These are phyloP conservation scores for Hydropsyche tenuis DNA, from an alignment of 1,140 invertebrate genomes.

Conservation along the genomic window DNA sequence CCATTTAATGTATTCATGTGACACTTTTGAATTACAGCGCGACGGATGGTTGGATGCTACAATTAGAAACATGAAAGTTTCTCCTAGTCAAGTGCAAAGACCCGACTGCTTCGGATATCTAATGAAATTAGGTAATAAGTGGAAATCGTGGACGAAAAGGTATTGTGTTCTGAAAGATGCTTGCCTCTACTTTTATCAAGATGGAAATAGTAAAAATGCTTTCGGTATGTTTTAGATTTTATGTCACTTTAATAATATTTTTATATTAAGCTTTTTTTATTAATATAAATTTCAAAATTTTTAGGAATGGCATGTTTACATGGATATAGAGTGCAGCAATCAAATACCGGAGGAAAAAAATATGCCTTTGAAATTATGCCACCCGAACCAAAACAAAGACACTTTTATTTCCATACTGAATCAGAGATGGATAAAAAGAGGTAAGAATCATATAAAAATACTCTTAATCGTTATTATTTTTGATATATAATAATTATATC, in stretches of 20 bases:
- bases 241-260: background rate
- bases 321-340: constrained; percentile 88
- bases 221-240: constrained; percentile 71
- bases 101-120: constrained; percentile 93
- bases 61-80: constrained; percentile 71
- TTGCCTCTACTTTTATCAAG: constrained; percentile 92
- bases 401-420: constrained; percentile 92
- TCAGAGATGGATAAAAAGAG: constrained; percentile 94
- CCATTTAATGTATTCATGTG: background rate
- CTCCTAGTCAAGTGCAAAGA: constrained; percentile 74
- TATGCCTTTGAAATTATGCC: constrained; percentile 92
- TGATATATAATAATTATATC: background rate
- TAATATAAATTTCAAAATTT: constrained; percentile 43
- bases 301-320: constrained; percentile 90
- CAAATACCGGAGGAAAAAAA: constrained; percentile 78
- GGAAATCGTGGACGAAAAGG: constrained; percentile 86
- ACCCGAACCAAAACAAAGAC: constrained; percentile 82
- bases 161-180: constrained; percentile 97
- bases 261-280: background rate
- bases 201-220: constrained; percentile 82
- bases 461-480: constrained; percentile 10
- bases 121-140: constrained; percentile 78
- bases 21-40: constrained; percentile 59
- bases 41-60: constrained; percentile 62
- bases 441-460: constrained; percentile 60